Conservation (phyloP, 2,113 vertebrate genomes). For the Delphinapterus leucas region DNA sequence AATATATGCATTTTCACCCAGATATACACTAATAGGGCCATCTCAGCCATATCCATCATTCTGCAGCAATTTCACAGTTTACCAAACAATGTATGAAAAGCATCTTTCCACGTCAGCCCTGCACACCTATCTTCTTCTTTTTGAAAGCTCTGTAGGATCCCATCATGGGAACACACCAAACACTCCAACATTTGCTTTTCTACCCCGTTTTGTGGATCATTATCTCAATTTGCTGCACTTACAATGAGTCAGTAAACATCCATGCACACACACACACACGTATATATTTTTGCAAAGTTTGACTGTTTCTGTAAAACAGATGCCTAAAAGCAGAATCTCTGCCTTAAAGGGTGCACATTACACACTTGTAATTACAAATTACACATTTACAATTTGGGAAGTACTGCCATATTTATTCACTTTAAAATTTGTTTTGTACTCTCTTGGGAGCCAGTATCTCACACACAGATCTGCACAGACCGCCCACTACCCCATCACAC, state of each 20-base stretch:
- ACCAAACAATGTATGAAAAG: not conserved
- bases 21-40: not conserved
- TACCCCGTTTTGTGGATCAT: not conserved
- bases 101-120: not conserved
- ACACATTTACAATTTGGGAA: not conserved
- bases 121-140: not conserved
- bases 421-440: not conserved
- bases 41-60: not conserved
- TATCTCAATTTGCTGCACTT: not conserved
- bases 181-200: not conserved
- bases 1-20: not conserved
- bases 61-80: not conserved
- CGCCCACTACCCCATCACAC: no score
- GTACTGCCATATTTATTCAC: not conserved
- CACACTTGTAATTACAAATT: not conserved
- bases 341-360: not conserved
- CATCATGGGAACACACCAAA: not conserved
- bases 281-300: not conserved
- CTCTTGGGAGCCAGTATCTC: accelerated
- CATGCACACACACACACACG: not conserved
- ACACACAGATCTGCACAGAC: no score
- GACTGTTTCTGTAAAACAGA: not conserved
- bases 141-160: not conserved
- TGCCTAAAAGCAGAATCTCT: not conserved
- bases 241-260: not conserved